Evolutionary conservation across 2,797 vertebrate species (phyloP), one percentile per base, ranked within the genome.

Genomic region (Manis pentadactyla): DNA sequence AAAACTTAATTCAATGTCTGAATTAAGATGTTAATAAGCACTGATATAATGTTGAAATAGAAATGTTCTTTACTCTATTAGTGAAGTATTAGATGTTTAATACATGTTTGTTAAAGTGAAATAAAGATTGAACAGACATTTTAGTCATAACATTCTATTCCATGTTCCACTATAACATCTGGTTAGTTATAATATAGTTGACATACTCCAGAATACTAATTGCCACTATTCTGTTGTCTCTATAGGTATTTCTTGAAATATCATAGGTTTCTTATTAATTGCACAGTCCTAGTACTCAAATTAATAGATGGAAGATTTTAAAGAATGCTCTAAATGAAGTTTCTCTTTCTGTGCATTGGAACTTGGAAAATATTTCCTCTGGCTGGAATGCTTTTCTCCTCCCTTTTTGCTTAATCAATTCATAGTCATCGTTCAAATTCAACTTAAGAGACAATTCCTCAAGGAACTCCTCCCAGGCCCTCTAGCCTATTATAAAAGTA

Each of bases 201-300:
- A 77, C 81, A 21, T 79, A 75, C 55, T 79, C 34, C 77, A 69
- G 71, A 75, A 93, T n/a, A 64, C 12, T 92, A 87, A 84, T 73
- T 77, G 27, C 23, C 21, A 29, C n/a, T 77, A 13, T 34, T 95
- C 63, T 93, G 1, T 78, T 91, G 31, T 75, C 73, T 86, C 14
- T 77, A 19, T 63, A 73, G 42, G 13, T 78, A 61, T 81, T 61
- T 96, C 19, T 85, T 42, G 25, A 75, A 68, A 61, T 86, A 49
- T n/a, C 17, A 51, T 21, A 75, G 2, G 0, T 64, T 75, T 53
- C 39, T 82, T 86, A 85, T 90, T 95, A 94, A 53, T 39, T 46
- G 3, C 4, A 78, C 14, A 92, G 18, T n/a, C 25, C 21, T 86
- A 87, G 82, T 90, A 77, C 13, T 88, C 25, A 95, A 83, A 92